Base-by-base conservation (phyloP, 2,888 invertebrate species). In the Periphyllus acericola region DNA sequence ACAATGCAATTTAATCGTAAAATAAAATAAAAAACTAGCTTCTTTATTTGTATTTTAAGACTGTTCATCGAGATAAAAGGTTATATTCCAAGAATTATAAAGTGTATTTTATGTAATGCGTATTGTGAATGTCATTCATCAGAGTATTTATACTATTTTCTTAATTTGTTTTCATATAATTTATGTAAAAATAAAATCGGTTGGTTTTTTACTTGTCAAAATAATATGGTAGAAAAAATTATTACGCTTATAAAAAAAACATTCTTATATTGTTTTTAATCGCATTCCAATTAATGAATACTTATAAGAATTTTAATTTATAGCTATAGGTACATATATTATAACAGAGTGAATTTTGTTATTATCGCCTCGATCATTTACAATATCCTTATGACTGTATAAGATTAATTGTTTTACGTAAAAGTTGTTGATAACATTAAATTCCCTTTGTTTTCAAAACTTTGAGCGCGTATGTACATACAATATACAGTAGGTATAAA, bases 1-100 rank as follows among this genome's bases (percentile, higher is more conserved):
- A 83, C 74, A 83, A 83, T 75, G 74, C 29, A 83, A 83, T 83
- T 83, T 83, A 83, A 75, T 83, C 40, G 40, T 40, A 75, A 75
- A 75, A 75, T 29, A 40, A 83, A 81, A 81, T 29, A 9, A 71
- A 29, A 68, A 68, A n/a, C 52, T 71, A 36, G 60, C 60, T 83
- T 55, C 60, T 83, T 60, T 84, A 66, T 84, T 60, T 75, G 21
- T 75, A 60, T 60, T 75, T 83, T 76, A 84, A 75, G 5, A 40
- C 14, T 32, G 83, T 75, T 40, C 66, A 76, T 76, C 40, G 46
- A 84, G 83, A 84, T 84, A 84, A 76, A 66, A 8, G 17, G 34
- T 83, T 83, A 36, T n/a, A 55, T 55, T 55, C 52, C n/a, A 29
- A n/a, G 55, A 83, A 36, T 66, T 71, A 36, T 36, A 55, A 83